Percentiles rank a stretch among this genome's conserved stretches.
Evolutionary conservation across 2,113 vertebrate genomes (phyloP).

Genomic region (Cynopterus brachyotis): DNA sequence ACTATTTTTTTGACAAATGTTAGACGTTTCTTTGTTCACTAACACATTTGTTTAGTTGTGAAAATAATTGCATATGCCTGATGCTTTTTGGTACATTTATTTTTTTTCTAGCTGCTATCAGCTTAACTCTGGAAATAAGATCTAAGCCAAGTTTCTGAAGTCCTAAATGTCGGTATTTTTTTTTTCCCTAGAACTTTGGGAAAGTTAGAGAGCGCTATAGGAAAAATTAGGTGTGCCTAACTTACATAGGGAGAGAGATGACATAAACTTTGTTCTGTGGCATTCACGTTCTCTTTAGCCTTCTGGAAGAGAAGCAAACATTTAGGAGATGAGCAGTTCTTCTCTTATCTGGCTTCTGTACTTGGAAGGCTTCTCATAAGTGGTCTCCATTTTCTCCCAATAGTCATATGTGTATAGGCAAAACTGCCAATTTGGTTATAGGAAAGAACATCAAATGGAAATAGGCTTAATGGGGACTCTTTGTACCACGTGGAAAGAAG

Average conservation of each 20-base stretch:
- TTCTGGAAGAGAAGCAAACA: neutral
- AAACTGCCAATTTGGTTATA: neutral
- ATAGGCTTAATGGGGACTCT: neutral
- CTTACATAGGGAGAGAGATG: neutral
- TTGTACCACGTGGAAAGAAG: neutral
- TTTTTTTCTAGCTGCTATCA: conserved; percentile 5
- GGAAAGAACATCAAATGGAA: neutral
- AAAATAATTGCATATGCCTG: conserved; percentile 41
- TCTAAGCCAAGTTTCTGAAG: neutral
- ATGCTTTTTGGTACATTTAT: conserved; percentile 13
- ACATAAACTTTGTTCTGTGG: neutral
- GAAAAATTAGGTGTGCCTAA: neutral
- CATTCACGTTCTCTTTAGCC: neutral
- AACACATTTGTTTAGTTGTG: conserved; percentile 44
- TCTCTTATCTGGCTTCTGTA: neutral
- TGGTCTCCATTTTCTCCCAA: neutral
- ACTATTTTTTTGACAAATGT: conserved; percentile 40
- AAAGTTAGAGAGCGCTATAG: neutral
- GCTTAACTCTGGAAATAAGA: conserved; percentile 13
- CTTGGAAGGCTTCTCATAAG: neutral
- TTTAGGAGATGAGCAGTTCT: neutral
- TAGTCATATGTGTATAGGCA: neutral
- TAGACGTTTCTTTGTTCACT: conserved; percentile 50
- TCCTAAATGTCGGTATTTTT: neutral
- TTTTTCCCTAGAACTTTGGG: neutral